Conservation (phyloP, 2,797 vertebrate species). For the Pelochelys cantorii region DNA sequence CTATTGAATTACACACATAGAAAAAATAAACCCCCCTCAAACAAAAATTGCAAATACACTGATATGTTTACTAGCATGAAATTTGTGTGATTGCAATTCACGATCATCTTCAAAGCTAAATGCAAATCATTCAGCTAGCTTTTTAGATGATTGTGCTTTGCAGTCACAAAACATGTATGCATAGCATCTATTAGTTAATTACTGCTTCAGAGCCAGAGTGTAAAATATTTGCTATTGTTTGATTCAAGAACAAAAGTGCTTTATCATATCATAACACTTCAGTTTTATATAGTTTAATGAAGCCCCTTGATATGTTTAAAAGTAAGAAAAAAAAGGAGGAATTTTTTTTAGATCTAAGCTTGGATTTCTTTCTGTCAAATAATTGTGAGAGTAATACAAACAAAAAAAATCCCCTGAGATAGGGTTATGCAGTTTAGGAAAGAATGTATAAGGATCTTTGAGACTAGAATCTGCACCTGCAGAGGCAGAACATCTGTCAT, state of each 20-base stretch:
- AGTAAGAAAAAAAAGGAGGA: not conserved
- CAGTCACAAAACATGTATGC: not conserved
- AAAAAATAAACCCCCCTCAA: not conserved
- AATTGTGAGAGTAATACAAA: not conserved
- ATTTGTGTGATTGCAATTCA: constrained; percentile 7
- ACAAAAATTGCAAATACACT: not conserved
- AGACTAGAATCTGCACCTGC: not conserved
- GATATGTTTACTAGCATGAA: constrained; percentile 6
- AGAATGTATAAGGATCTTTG: not conserved
- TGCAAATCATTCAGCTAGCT: not conserved
- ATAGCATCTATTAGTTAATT: not conserved
- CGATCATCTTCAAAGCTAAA: constrained; percentile 32
- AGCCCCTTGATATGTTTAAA: not conserved
- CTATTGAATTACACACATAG: not conserved
- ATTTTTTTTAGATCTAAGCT: not conserved
- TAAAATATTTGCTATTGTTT: not conserved
- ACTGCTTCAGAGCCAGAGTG: not conserved
- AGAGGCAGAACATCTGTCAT: not conserved
- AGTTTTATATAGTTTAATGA: not conserved
- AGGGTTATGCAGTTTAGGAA: not conserved
- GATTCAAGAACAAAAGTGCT: not conserved
- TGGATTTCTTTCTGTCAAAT: not conserved
- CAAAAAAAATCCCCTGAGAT: not conserved
- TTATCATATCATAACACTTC: not conserved
- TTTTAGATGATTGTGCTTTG: constrained; percentile 34